Percentiles rank a stretch among this genome's conserved stretches.
phyloP scores from a whole-genome alignment of 2,113 vertebrate species.

The Pteropus alecto region DNA sequence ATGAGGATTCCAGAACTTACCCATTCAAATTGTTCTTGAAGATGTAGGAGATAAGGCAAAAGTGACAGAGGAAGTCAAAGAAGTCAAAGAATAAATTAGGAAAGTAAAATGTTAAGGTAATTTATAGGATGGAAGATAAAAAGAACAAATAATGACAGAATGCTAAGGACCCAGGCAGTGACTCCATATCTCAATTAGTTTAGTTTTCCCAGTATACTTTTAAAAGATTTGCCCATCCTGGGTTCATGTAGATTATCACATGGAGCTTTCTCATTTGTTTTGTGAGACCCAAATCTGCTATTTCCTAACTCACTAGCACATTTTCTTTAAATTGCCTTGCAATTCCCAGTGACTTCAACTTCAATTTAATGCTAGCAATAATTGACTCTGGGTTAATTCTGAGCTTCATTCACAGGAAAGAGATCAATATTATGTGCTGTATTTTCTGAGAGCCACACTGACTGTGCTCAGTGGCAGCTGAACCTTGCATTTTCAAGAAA shows the following conservation, averaged over 20 bases:
- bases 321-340: background rate
- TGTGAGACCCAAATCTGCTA: background rate
- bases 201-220: background rate
- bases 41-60: background rate
- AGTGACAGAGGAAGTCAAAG: background rate
- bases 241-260: background rate
- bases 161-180: background rate
- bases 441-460: background rate
- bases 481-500: background rate
- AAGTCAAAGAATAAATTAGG: background rate
- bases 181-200: background rate
- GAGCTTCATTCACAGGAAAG: constrained; percentile 8
- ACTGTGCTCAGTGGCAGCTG: background rate
- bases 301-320: background rate
- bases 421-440: background rate
- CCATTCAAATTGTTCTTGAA: background rate
- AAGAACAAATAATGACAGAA: background rate
- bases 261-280: background rate
- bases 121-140: background rate
- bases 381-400: constrained; percentile 1
- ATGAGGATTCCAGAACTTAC: background rate
- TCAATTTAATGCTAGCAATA: constrained; percentile 9
- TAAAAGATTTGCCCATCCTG: background rate
- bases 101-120: background rate
- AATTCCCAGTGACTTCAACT: background rate